These are phyloP conservation scores for Amphipoea oculea DNA, from an alignment of 2,888 invertebrate genomes.

Conservation along the genomic window DNA sequence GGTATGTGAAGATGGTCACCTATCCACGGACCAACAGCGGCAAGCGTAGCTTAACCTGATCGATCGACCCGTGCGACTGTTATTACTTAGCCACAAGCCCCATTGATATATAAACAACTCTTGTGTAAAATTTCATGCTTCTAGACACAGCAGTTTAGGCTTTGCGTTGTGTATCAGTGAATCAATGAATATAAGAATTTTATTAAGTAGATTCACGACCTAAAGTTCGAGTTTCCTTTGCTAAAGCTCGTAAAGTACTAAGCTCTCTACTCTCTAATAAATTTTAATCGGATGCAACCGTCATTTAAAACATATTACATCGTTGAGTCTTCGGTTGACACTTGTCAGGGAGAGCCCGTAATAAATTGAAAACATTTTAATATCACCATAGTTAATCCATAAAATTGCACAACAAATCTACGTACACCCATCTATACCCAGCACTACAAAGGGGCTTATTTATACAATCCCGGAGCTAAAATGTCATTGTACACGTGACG, in stretches of 20 bases:
- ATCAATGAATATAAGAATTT: background rate
- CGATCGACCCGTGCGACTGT: too few species aligned
- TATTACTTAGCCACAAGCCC: too few species aligned
- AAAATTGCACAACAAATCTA: constrained; percentile 18
- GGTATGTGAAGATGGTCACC: too few species aligned
- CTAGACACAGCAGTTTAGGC: background rate
- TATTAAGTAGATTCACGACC: background rate
- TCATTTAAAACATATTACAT: background rate
- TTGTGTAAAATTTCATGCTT: background rate
- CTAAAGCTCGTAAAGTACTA: too few species aligned
- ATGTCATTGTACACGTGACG: constrained; percentile 58
- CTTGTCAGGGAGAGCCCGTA: background rate
- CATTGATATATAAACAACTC: background rate
- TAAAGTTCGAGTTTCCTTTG: background rate
- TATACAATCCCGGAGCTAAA: constrained; percentile 43
- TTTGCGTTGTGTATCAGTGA: background rate
- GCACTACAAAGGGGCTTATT: constrained; percentile 59
- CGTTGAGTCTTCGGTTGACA: background rate
- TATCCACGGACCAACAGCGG: too few species aligned
- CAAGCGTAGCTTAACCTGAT: too few species aligned
- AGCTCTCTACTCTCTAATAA: background rate
- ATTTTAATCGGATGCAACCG: background rate
- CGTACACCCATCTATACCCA: constrained; percentile 34
- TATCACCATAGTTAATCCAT: background rate
- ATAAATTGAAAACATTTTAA: constrained; percentile 8